Evolutionary conservation across 2,113 vertebrate species (phyloP).

Genomic region (Porphyrio hochstetteri): DNA sequence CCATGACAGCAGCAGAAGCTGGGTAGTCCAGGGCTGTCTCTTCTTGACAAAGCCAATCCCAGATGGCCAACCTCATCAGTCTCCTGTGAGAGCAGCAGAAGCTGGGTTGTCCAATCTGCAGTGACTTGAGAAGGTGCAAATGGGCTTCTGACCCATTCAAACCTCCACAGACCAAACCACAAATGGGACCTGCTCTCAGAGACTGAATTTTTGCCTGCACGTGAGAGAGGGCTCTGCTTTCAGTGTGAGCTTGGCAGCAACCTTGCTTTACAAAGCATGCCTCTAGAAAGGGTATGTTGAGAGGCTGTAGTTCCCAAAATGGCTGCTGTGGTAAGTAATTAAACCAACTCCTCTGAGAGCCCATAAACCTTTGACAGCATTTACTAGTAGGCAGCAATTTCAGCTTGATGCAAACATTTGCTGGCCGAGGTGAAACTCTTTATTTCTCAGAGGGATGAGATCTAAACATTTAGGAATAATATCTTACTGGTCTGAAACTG

Average conservation of each 20-base stretch:
- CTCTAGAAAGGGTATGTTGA: not conserved
- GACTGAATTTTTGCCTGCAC: not conserved
- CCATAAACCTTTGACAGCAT: not conserved
- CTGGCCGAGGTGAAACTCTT: not conserved
- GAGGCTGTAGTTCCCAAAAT: not conserved
- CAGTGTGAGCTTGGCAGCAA: not conserved
- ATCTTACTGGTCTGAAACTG: not conserved
- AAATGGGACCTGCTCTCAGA: not conserved
- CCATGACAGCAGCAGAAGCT: not conserved
- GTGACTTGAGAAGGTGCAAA: not conserved
- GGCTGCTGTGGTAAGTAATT: constrained; percentile 21
- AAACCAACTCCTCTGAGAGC: not conserved
- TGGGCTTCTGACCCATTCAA: not conserved
- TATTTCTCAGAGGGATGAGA: constrained; percentile 1
- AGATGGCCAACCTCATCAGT: too few species aligned
- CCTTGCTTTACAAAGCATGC: not conserved
- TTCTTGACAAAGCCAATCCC: not conserved
- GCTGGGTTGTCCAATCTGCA: not conserved
- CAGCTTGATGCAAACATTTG: not conserved
- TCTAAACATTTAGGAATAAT: constrained; percentile 29
- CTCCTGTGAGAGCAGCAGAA: not conserved
- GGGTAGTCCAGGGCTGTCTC: not conserved
- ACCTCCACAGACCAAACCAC: not conserved
- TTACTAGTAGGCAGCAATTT: constrained; percentile 1
- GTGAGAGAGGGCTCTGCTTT: not conserved